Evolutionary conservation across 1,140 invertebrate genomes (phyloP).

Genomic region (Platyscapa corneri): DNA sequence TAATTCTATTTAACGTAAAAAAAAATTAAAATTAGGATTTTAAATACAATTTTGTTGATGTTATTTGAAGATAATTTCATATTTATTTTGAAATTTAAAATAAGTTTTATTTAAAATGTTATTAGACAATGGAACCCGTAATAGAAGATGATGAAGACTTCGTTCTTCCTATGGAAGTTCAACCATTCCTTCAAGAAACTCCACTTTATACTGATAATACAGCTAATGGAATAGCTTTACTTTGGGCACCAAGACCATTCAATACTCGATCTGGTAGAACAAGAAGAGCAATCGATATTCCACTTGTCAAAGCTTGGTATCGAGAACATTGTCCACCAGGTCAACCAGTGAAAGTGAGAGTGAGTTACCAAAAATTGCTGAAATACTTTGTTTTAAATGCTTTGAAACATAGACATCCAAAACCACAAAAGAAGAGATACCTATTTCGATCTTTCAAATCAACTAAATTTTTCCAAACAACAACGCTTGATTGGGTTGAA

Average conservation of each 20-base stretch:
- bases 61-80: too few species aligned
- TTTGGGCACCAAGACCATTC: conserved; percentile 99
- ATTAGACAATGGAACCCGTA: conserved; percentile 84
- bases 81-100: conserved; percentile 28
- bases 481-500: conserved; percentile 99
- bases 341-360: conserved; percentile 98
- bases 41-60: too few species aligned
- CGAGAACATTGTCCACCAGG: conserved; percentile 98
- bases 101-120: conserved; percentile 32
- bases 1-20: too few species aligned
- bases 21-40: too few species aligned
- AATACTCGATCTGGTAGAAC: conserved; percentile 93
- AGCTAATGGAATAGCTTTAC: conserved; percentile 97
- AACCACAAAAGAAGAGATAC: conserved; percentile 98
- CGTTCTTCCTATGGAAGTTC: conserved; percentile 90
- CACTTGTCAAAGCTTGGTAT: conserved; percentile 98
- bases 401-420: conserved; percentile 96
- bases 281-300: conserved; percentile 95
- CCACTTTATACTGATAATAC: conserved; percentile 99
- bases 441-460: conserved; percentile 99
- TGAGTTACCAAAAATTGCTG: conserved; percentile 98
- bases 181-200: conserved; percentile 94
- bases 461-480: conserved; percentile 99
- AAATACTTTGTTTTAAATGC: conserved; percentile 99
- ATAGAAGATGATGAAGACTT: conserved; percentile 98